Percentiles rank a stretch among this genome's conserved stretches.
Evolutionary conservation across 1,140 invertebrate species (phyloP).

Genomic region (Belonocnema kinseyi): DNA sequence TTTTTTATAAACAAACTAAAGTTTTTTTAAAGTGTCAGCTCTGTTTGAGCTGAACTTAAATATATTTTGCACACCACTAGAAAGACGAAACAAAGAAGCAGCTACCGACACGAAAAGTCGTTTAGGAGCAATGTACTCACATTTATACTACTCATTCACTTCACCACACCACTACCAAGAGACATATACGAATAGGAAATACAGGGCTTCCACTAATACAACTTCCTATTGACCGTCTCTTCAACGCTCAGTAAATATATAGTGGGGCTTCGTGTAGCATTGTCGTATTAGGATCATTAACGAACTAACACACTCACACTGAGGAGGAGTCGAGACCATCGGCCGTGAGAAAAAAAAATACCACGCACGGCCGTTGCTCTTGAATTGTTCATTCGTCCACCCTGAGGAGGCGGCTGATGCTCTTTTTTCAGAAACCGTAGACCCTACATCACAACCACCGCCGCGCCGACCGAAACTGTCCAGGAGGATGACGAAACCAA

Average conservation of each 20-base stretch:
- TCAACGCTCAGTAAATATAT: conserved; percentile 48
- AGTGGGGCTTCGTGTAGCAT: conserved; percentile 51
- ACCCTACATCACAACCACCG: conserved; percentile 68
- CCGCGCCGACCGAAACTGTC: conserved; percentile 63
- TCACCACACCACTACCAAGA: too few species aligned
- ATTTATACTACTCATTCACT: too few species aligned
- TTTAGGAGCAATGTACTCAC: too few species aligned
- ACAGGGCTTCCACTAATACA: conserved; percentile 48
- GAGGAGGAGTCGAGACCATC: conserved; percentile 24
- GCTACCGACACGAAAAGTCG: too few species aligned
- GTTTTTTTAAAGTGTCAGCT: too few species aligned
- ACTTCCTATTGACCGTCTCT: conserved; percentile 48
- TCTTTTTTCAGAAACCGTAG: conserved; percentile 64
- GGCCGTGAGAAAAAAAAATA: neutral
- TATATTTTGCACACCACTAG: too few species aligned
- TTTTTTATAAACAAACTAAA: too few species aligned
- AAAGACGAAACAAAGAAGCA: too few species aligned
- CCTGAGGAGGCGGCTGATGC: conserved; percentile 12
- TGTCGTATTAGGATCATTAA: conserved; percentile 46
- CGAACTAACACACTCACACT: conserved; percentile 49
- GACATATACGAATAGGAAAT: too few species aligned
- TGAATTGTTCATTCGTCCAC: conserved; percentile 34
- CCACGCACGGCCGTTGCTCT: conserved; percentile 4
- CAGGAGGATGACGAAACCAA: conserved; percentile 55
- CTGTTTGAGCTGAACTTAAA: too few species aligned